Percentiles rank a stretch among this genome's conserved stretches.
Evolutionary conservation across 2,797 vertebrate species (phyloP).

Genomic region (Yasuhikotakia modesta): DNA sequence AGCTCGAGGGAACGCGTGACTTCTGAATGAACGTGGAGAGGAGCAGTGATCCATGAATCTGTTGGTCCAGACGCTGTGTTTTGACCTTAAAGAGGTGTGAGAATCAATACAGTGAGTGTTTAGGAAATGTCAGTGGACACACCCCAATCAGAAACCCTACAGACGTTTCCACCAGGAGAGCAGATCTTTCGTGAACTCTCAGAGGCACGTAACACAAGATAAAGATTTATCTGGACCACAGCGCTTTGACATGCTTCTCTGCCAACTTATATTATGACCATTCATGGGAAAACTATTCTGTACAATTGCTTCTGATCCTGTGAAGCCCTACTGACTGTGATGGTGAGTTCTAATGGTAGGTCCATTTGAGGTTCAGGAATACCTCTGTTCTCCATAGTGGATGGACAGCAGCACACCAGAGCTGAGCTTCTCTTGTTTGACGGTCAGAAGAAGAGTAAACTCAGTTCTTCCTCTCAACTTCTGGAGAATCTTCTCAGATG

Average conservation of each 20-base stretch:
- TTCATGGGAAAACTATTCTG: no score
- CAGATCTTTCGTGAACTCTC: slow-evolving; percentile 24
- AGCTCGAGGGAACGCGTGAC: slow-evolving; percentile 16
- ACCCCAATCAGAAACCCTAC: slow-evolving; percentile 36
- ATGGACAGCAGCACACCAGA: slow-evolving; percentile 86
- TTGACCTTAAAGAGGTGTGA: slow-evolving; percentile 53
- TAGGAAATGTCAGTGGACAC: slow-evolving; percentile 51
- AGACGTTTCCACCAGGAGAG: slow-evolving; percentile 23
- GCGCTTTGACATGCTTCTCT: no score
- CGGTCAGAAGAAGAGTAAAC: slow-evolving; percentile 82
- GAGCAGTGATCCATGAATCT: slow-evolving; percentile 40
- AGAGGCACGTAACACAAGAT: background rate
- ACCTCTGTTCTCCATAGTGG: slow-evolving; percentile 86
- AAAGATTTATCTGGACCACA: background rate
- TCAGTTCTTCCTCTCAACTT: slow-evolving; percentile 84
- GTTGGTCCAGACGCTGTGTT: slow-evolving; percentile 4
- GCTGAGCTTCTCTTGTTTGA: slow-evolving; percentile 83
- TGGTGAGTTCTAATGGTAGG: background rate
- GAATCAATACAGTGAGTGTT: slow-evolving; percentile 48
- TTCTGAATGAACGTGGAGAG: slow-evolving; percentile 22
- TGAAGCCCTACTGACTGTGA: background rate
- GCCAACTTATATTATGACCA: no score
- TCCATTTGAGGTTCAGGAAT: background rate
- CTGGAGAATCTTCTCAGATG: slow-evolving; percentile 79
- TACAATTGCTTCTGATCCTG: background rate